Evolutionary conservation across 2,113 vertebrate species (phyloP), one percentile per base, ranked within the genome.

Genomic region (Aplodontia rufa): DNA sequence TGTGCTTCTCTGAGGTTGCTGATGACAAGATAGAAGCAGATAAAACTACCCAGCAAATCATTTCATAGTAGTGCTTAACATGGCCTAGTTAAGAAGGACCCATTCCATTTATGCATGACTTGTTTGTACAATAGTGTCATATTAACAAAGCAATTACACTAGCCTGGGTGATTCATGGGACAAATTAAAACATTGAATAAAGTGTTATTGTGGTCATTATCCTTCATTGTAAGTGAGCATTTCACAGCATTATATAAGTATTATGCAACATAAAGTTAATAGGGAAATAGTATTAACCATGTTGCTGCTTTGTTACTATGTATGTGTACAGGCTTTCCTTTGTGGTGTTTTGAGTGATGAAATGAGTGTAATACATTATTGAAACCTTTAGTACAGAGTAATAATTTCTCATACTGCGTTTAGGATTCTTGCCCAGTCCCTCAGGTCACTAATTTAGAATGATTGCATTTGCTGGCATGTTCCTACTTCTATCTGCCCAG

Each of bases 251-350:
- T 95, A 93, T 94, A 30, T 81, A 95, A 94, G 83, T 83, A 91
- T 91, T 85, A 95, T 81, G 82, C 83, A 93, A 92, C 80, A 95
- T 90, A 96, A 98, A 96, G 91, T 96, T 97, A 97, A 97, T 90
- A 93, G 93, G 83, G 66, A 96, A 95, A 79, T 26, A 30, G 19
- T 81, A 78, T 66, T 96, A 86, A 83, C 79, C 49, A 79, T 37
- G 28, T 81, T 94, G 55, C 26, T 42, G n/a, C n/a, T 92, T 90
- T 84, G 53, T 75, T 64, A 53, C 55, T 94, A 40, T 90, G 96
- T 93, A 91, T 20, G 11, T 83, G 35, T 60, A 84, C 20, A 84
- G 35, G n/a, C n/a, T 92, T 95, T 91, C 53, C 11, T 76, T 68
- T 95, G 60, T 95, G 53, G 47, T 90, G 8, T 64, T 94, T 49